phyloP scores from a whole-genome alignment of 2,113 vertebrate genomes.

The Urocolius indicus region DNA sequence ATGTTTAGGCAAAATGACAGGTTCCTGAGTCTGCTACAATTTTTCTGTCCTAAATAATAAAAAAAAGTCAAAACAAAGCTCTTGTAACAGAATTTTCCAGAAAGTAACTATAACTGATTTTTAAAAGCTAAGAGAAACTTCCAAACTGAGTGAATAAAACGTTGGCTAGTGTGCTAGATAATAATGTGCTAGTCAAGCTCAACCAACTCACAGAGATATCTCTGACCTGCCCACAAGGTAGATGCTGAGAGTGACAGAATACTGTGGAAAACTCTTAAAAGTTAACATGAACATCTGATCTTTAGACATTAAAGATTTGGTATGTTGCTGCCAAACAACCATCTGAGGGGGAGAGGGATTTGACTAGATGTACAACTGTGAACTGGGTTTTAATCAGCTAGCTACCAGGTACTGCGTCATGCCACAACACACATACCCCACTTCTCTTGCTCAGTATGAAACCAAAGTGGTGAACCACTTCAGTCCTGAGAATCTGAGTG shows the following conservation, averaged over 20 bases:
- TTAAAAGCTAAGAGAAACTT: conserved; percentile 3
- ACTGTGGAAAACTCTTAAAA: conserved; percentile 21
- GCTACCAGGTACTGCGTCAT: background rate
- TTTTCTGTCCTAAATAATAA: conserved; percentile 48
- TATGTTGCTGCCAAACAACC: background rate
- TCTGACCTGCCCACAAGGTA: conserved; percentile 6
- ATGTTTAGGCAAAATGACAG: conserved; percentile 24
- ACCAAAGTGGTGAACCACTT: background rate
- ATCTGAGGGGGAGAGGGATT: background rate
- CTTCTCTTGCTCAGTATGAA: background rate
- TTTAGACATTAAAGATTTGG: conserved; percentile 30
- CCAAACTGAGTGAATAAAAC: background rate
- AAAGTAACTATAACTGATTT: background rate
- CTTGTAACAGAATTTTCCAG: conserved; percentile 26
- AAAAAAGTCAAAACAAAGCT: conserved; percentile 2
- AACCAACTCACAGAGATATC: conserved; percentile 7
- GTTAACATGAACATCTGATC: conserved; percentile 22
- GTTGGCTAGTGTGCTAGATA: conserved; percentile 14
- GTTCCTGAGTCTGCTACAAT: background rate
- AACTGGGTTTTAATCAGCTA: conserved; percentile 7
- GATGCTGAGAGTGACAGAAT: conserved; percentile 13
- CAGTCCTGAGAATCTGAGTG: background rate
- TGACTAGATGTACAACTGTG: background rate
- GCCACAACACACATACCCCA: background rate
- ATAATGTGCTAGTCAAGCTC: conserved; percentile 36